Evolutionary conservation across 2,797 vertebrate species (phyloP), one percentile per base, ranked within the genome.

Genomic region (Brachymystax lenok): DNA sequence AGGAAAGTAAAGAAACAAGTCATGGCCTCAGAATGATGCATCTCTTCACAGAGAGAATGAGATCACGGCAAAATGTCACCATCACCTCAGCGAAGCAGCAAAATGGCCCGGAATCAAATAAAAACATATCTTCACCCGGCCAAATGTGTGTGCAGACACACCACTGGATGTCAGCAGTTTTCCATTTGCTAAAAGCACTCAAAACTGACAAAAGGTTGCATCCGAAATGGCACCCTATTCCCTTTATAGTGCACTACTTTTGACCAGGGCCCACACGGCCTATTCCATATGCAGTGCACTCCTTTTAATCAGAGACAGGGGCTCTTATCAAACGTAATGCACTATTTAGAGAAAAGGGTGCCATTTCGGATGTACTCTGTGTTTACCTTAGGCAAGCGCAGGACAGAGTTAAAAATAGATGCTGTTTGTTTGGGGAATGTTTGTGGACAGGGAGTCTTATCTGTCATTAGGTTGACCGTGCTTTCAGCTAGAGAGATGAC

Each of bases 1-100:
- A 88, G 92, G 87, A 91, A 92, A 94, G 89, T 91, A 87, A 80
- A 85, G 88, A 90, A 92, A 90, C 87, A 86, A 88, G 89, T 90
- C 88, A 86, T 80, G 77, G 85, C 83, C 90, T 84, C 56, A 81
- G 83, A 83, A 86, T 90, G 91, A 90, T 90, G 90, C 88, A 88
- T 89, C 92, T 90, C 87, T 88, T 85, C 83, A 82, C 85, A 89
- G 90, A 83, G 85, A 89, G 90, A 88, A 92, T 91, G 88, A 90
- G 88, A 91, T 92, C 91, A 90, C 81, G 87, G 86, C 83, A 83
- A 92, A 92, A 92, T 91, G 91, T 92, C 91, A 90, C 80, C 82
- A 80, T 80, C 82, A 86, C 90, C 84, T 85, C 85, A 88, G 86
- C 80, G 74, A 79, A 86, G 87, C 86, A 86, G 87, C 86, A 85